Evolutionary conservation across 1,140 invertebrate species (phyloP).

Genomic region (Drosophila tristis): DNA sequence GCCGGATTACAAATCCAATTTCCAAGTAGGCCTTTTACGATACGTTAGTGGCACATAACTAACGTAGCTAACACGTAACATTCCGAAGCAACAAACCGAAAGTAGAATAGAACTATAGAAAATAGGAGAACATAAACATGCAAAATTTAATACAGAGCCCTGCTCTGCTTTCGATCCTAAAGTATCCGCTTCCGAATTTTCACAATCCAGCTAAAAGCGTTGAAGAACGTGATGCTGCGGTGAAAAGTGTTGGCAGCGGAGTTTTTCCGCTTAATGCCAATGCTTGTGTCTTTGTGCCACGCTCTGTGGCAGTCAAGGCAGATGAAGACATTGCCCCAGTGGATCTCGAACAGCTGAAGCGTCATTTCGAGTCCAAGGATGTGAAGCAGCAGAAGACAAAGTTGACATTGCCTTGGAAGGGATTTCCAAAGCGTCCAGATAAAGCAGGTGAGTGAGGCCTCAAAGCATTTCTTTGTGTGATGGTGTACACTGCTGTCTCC

Average conservation of each 20-base stretch:
- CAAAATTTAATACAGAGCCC: conserved; percentile 40
- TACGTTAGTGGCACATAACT: not conserved
- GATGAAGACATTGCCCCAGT: not conserved
- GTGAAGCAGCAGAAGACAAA: conserved; percentile 11
- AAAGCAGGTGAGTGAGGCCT: not conserved
- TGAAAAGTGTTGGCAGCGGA: too few species aligned
- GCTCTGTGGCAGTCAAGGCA: conserved; percentile 4
- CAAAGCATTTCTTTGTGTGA: not conserved
- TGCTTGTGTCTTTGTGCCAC: conserved; percentile 44
- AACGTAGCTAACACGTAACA: conserved; percentile 23
- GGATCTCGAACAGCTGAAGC: not conserved
- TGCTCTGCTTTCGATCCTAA: conserved; percentile 16
- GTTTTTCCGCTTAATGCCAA: conserved; percentile 29
- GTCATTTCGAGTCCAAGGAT: not conserved
- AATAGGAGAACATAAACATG: conserved; percentile 23
- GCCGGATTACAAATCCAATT: not conserved
- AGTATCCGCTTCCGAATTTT: conserved; percentile 8
- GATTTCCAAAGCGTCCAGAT: conserved; percentile 48
- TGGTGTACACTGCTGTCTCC: too few species aligned
- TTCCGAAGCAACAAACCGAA: not conserved
- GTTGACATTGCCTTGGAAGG: conserved; percentile 58
- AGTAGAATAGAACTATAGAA: not conserved
- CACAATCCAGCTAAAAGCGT: too few species aligned
- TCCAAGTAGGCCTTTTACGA: not conserved
- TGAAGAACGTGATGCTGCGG: not conserved